phyloP scores from a whole-genome alignment of 1,140 invertebrate species.

The Homarus americanus region DNA sequence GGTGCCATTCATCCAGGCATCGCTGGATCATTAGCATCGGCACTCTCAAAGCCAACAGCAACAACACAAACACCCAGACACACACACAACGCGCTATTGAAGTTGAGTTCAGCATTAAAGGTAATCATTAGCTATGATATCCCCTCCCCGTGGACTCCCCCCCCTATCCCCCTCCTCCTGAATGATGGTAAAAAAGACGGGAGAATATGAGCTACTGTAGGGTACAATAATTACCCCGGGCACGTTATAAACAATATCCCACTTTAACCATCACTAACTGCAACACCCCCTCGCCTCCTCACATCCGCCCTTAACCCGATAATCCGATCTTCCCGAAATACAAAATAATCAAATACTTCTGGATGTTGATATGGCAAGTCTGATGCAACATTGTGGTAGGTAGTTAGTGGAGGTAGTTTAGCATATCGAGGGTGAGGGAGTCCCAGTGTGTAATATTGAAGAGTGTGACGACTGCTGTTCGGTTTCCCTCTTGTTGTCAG shows the following conservation, averaged over 20 bases:
- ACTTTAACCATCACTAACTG: background rate
- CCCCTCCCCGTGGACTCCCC: background rate
- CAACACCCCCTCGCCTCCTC: background rate
- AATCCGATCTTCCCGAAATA: background rate
- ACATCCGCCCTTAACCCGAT: background rate
- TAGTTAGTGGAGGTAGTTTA: background rate
- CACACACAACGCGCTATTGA: slow-evolving; percentile 17
- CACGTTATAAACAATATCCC: slow-evolving; percentile 10
- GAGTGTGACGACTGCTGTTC: slow-evolving; percentile 30
- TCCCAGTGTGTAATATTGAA: slow-evolving; percentile 25
- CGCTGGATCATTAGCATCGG: background rate
- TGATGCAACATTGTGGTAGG: no score
- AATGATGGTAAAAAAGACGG: background rate
- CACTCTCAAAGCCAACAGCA: background rate
- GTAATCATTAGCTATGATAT: slow-evolving; percentile 53
- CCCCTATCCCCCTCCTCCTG: background rate
- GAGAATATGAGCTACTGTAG: background rate
- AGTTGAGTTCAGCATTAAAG: slow-evolving; percentile 46
- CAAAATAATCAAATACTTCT: background rate
- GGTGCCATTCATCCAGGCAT: slow-evolving; percentile 2
- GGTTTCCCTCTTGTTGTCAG: slow-evolving; percentile 16
- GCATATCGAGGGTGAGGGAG: background rate
- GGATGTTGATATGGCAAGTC: background rate
- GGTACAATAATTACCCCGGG: slow-evolving; percentile 15
- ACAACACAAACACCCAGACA: slow-evolving; percentile 14